Percentiles rank a stretch among this genome's conserved stretches.
phyloP scores from a whole-genome alignment of 92 coral and sea anemone genomes.

The Galaxea fascicularis region DNA sequence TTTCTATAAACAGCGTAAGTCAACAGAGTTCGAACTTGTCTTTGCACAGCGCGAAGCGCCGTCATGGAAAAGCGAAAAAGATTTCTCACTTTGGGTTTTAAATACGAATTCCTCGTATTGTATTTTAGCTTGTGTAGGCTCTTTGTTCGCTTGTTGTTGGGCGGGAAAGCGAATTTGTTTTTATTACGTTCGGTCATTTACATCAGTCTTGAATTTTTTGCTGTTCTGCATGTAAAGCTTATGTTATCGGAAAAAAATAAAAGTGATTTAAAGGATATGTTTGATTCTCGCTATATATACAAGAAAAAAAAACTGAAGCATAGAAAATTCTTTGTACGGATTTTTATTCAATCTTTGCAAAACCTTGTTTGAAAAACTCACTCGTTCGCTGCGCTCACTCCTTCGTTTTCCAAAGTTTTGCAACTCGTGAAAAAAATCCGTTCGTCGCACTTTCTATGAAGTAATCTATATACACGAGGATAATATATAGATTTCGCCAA shows the following conservation, averaged over 20 bases:
- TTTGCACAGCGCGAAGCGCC: slow-evolving; percentile 12
- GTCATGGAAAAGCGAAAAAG: neutral
- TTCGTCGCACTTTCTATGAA: neutral
- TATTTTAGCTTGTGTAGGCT: slow-evolving; percentile 5
- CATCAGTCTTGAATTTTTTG: slow-evolving; percentile 5
- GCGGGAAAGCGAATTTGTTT: neutral
- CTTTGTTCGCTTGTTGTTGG: slow-evolving; percentile 10
- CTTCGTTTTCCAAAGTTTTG: neutral
- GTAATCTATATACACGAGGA: slow-evolving; percentile 1
- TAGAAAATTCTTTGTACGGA: no score
- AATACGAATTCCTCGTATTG: neutral
- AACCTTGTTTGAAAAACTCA: neutral
- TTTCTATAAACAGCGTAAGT: neutral
- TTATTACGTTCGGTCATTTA: neutral
- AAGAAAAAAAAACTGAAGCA: neutral
- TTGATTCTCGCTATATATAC: neutral
- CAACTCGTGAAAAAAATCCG: neutral
- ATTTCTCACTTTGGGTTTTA: neutral
- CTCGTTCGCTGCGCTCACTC: neutral
- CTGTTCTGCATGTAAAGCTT: slow-evolving; percentile 5
- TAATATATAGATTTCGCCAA: no score
- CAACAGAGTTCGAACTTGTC: neutral
- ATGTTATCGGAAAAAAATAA: neutral
- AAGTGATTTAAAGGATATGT: slow-evolving; percentile 18
- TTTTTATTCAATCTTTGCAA: neutral